These are phyloP conservation scores for Sitta carolinensis DNA, from an alignment of 2,797 vertebrate species.

Conservation along the genomic window DNA sequence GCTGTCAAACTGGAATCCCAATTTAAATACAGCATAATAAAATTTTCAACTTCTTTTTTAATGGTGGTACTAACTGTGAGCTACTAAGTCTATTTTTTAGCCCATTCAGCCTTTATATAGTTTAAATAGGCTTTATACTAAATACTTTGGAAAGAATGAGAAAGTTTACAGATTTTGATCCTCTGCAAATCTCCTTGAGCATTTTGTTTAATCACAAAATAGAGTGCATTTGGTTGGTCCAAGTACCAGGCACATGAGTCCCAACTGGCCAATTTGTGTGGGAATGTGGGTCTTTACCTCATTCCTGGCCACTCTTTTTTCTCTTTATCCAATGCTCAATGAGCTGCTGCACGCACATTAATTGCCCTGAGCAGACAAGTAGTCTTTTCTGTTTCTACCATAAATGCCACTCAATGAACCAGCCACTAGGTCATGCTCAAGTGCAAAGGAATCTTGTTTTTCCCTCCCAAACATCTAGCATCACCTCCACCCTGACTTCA, in stretches of 20 bases:
- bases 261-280: not conserved
- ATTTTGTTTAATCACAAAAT: conserved; percentile 53
- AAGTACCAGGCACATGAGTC: not conserved
- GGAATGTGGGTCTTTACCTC: not conserved
- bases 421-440: conserved; percentile 81
- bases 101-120: conserved; percentile 26
- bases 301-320: not conserved
- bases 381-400: conserved; percentile 56
- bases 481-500: conserved; percentile 37
- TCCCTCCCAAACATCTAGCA: conserved; percentile 33
- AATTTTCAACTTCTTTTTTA: not conserved
- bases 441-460: conserved; percentile 71
- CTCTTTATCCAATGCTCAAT: not conserved
- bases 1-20: not conserved
- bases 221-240: conserved; percentile 33
- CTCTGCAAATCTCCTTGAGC: conserved; percentile 72
- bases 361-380: conserved; percentile 43
- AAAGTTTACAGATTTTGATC: conserved; percentile 56
- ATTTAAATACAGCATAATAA: not conserved
- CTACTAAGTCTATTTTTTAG: not conserved
- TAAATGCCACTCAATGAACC: conserved; percentile 75
- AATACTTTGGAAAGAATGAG: conserved; percentile 27
- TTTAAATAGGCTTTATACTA: conserved; percentile 44
- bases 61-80: not conserved
- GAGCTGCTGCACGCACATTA: conserved; percentile 14